Percentiles rank a stretch among this genome's conserved stretches.
Evolutionary conservation across 2,797 vertebrate genomes (phyloP).

Genomic region (Geotria australis): DNA sequence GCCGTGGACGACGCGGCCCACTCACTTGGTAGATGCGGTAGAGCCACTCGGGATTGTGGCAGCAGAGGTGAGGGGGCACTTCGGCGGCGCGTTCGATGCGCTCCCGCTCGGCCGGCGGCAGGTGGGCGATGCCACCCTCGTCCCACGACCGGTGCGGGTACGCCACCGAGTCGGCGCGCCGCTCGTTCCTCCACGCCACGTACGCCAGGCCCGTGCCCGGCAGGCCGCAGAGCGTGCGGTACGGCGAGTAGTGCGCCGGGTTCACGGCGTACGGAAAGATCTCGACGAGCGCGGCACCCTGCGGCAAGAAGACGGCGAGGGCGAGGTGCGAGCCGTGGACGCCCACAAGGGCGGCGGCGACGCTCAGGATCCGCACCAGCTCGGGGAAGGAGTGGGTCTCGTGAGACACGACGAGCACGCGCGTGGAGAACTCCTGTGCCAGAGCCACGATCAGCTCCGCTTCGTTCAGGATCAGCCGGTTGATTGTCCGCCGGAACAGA

Average conservation of each 20-base stretch:
- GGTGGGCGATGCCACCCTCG: constrained; percentile 60
- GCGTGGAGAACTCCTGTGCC: constrained; percentile 84
- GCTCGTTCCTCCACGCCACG: constrained; percentile 51
- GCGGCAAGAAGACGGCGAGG: constrained; percentile 58
- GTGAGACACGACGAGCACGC: constrained; percentile 53
- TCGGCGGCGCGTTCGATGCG: constrained; percentile 49
- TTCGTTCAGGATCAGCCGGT: constrained; percentile 72
- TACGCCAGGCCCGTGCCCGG: constrained; percentile 91
- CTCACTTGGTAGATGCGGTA: constrained; percentile 43
- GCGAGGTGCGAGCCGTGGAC: constrained; percentile 89
- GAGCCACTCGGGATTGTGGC: constrained; percentile 87
- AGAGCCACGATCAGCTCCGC: constrained; percentile 58
- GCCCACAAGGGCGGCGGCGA: constrained; percentile 60
- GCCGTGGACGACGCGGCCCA: no score
- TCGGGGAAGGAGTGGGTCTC: constrained; percentile 57
- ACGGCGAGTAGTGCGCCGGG: constrained; percentile 81
- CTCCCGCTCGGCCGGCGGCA: constrained; percentile 48
- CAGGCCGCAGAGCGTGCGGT: constrained; percentile 55
- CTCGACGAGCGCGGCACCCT: constrained; percentile 56
- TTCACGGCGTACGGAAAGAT: constrained; percentile 77
- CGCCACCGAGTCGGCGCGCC: constrained; percentile 38
- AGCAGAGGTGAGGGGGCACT: constrained; percentile 65
- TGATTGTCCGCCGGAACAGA: constrained; percentile 57
- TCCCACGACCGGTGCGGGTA: constrained; percentile 67
- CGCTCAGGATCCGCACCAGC: constrained; percentile 36